Percentiles rank a stretch among this genome's conserved stretches.
Evolutionary conservation across 2,888 invertebrate genomes (phyloP).

Genomic region (Copidosoma aretas): DNA sequence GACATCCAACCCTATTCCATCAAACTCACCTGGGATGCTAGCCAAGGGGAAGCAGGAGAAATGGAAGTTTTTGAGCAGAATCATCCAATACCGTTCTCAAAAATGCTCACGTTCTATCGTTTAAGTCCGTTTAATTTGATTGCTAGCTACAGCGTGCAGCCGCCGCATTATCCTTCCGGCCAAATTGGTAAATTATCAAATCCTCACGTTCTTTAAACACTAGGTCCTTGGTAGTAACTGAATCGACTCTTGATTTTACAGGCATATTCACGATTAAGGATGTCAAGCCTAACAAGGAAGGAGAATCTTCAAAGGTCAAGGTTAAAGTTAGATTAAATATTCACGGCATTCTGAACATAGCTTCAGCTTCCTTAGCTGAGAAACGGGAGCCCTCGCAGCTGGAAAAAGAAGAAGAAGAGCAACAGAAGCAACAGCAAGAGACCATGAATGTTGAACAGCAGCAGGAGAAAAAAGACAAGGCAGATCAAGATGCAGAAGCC

Average conservation of each 20-base stretch:
- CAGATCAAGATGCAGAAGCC: slow-evolving; percentile 59
- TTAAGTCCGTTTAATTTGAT: slow-evolving; percentile 86
- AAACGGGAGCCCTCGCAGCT: slow-evolving; percentile 64
- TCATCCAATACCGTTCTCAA: slow-evolving; percentile 91
- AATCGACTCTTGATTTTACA: slow-evolving; percentile 49
- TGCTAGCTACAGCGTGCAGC: slow-evolving; percentile 79
- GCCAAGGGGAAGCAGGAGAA: slow-evolving; percentile 72
- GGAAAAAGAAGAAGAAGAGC: slow-evolving; percentile 60
- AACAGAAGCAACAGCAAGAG: slow-evolving; percentile 55
- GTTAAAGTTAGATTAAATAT: slow-evolving; percentile 94
- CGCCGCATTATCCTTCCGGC: slow-evolving; percentile 75
- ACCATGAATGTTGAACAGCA: slow-evolving; percentile 46
- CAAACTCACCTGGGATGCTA: slow-evolving; percentile 81
- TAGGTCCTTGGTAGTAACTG: not conserved
- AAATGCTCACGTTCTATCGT: slow-evolving; percentile 91
- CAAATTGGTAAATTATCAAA: slow-evolving; percentile 74
- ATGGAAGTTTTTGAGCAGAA: slow-evolving; percentile 91
- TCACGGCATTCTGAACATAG: slow-evolving; percentile 89
- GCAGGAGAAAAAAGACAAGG: slow-evolving; percentile 54
- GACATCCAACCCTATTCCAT: slow-evolving; percentile 93
- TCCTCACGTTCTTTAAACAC: too few relatives aligned
- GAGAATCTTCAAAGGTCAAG: slow-evolving; percentile 94
- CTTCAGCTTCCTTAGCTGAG: slow-evolving; percentile 84
- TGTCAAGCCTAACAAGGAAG: slow-evolving; percentile 84
- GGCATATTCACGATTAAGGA: slow-evolving; percentile 81